Evolutionary conservation across 1,140 invertebrate species (phyloP).

Genomic region (Brachionus rotundiformis): DNA sequence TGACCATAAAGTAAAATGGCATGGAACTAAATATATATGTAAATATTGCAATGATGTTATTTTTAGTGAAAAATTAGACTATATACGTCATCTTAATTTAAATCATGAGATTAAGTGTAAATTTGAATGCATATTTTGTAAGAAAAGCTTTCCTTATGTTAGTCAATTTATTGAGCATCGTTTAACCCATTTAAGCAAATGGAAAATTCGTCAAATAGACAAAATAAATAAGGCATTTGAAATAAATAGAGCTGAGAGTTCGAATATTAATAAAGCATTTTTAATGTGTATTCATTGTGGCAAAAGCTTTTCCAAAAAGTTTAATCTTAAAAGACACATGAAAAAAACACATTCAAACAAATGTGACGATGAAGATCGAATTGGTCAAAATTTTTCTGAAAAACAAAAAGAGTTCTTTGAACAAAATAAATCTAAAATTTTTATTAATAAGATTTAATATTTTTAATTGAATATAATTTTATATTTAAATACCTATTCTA

Average conservation of each 20-base stretch:
- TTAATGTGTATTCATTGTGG: neutral
- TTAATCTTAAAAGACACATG: conserved; percentile 21
- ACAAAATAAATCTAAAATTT: conserved; percentile 14
- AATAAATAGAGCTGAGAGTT: neutral
- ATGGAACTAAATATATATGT: neutral
- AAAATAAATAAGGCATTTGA: neutral
- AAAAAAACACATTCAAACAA: neutral
- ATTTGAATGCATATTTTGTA: conserved; percentile 38
- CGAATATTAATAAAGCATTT: neutral
- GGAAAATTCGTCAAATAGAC: neutral
- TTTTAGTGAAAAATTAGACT: conserved; percentile 17
- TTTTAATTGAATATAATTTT: neutral
- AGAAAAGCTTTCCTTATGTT: conserved; percentile 8
- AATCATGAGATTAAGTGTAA: neutral
- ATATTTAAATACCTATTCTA: neutral
- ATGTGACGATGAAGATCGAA: neutral
- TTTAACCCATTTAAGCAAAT: conserved; percentile 1
- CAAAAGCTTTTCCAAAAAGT: conserved; percentile 27
- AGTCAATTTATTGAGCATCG: conserved; percentile 29
- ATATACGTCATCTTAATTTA: conserved; percentile 4
- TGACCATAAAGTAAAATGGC: conserved; percentile 28
- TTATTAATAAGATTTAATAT: neutral
- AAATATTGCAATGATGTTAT: neutral
- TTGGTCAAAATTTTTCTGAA: neutral
- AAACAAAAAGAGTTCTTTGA: conserved; percentile 26